Evolutionary conservation across 2,888 invertebrate genomes (phyloP).

Genomic region (Linnaemya tessellans): DNA sequence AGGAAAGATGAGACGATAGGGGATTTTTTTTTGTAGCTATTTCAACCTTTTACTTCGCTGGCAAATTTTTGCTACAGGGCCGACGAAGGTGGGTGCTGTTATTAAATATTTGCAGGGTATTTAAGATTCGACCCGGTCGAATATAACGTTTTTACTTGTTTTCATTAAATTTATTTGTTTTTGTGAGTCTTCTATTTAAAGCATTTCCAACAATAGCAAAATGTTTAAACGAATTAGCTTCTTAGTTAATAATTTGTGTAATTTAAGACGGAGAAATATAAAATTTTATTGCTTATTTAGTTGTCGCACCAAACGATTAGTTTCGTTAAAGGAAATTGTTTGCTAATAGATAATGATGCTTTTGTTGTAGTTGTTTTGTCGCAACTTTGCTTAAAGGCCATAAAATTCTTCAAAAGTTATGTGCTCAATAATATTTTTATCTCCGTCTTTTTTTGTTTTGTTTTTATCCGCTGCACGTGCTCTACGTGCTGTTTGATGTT

Average conservation of each 20-base stretch:
- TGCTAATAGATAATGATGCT: background rate
- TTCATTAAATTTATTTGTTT: no score
- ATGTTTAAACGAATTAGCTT: no score
- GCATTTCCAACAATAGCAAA: no score
- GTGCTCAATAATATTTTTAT: background rate
- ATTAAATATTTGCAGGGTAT: no score
- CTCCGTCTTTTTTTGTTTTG: background rate
- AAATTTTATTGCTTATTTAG: background rate
- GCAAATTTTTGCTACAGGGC: no score
- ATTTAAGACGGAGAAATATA: background rate
- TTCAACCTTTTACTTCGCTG: no score
- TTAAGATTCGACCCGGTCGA: no score
- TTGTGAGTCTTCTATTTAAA: no score
- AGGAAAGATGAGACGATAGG: no score
- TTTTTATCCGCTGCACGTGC: constrained; percentile 32
- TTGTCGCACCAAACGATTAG: background rate
- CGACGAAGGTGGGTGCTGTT: no score
- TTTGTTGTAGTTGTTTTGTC: background rate
- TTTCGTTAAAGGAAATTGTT: background rate
- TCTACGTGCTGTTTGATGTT: constrained; percentile 34
- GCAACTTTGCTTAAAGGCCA: background rate
- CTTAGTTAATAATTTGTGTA: background rate
- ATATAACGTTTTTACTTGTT: no score
- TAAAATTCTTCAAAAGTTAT: background rate
- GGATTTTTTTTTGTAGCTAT: no score